Conservation (phyloP, 2,888 invertebrate species). For the Pterostichus niger region DNA sequence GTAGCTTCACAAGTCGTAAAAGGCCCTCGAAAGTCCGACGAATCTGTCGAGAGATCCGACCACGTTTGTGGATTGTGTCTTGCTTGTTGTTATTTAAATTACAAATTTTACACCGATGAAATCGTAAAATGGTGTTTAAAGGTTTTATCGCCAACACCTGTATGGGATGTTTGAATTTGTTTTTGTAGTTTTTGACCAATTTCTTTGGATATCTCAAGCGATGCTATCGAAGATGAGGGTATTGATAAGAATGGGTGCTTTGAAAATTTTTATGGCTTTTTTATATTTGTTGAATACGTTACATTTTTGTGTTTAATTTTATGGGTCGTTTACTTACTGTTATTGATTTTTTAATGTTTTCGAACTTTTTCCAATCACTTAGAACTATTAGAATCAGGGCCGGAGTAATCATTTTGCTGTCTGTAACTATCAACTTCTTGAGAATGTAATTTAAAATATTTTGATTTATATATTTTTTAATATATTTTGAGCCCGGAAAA, state of each 20-base stretch:
- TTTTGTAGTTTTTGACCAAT: slow-evolving; percentile 37
- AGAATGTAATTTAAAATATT: neutral
- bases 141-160: slow-evolving; percentile 30
- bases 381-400: neutral
- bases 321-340: neutral
- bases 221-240: slow-evolving; percentile 1
- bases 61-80: neutral
- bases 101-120: slow-evolving; percentile 43
- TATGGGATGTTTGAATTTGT: slow-evolving; percentile 36
- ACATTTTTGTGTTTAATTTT: slow-evolving; percentile 11
- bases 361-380: neutral
- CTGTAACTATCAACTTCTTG: too few relatives aligned
- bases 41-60: neutral
- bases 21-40: slow-evolving; percentile 6
- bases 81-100: slow-evolving; percentile 37
- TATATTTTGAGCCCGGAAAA: too few relatives aligned
- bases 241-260: neutral
- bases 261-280: slow-evolving; percentile 23
- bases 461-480: neutral
- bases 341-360: neutral
- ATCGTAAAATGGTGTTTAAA: slow-evolving; percentile 39
- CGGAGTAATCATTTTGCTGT: too few relatives aligned
- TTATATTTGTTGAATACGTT: slow-evolving; percentile 27
- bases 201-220: neutral
- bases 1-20: slow-evolving; percentile 34